A percentile compares a stretch with the other conserved stretches of the same genome.
phyloP scores from a whole-genome alignment of 2,113 vertebrate genomes.

The Podarcis raffonei region DNA sequence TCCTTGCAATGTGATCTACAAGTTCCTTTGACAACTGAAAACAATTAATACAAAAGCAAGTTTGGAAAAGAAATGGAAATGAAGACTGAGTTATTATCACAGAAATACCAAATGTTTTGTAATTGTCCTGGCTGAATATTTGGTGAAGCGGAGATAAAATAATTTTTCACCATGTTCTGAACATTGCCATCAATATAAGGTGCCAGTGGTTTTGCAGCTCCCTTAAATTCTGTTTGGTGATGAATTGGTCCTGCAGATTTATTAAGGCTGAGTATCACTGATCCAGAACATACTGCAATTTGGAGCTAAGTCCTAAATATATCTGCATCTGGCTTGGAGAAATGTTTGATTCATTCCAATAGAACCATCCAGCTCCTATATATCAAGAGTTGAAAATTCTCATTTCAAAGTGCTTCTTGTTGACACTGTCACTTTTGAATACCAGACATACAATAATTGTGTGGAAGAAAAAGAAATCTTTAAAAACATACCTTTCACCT shows the following conservation, averaged over 20 bases:
- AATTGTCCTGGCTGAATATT: constrained; percentile 12
- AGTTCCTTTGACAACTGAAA: background rate
- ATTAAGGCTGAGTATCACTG: constrained; percentile 22
- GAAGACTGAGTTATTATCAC: background rate
- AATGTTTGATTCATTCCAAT: constrained; percentile 16
- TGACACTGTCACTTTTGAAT: constrained; percentile 43
- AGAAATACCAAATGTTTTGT: background rate
- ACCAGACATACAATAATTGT: constrained; percentile 12
- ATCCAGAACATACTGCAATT: constrained; percentile 37
- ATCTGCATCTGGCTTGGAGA: constrained; percentile 17
- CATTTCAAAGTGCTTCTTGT: constrained; percentile 43
- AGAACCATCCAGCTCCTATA: constrained; percentile 2
- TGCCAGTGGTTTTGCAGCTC: constrained; percentile 36
- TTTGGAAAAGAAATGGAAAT: background rate
- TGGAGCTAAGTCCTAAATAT: constrained; percentile 43
- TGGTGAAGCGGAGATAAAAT: background rate
- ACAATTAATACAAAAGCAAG: background rate
- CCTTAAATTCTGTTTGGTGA: constrained; percentile 35
- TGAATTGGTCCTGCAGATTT: constrained; percentile 36
- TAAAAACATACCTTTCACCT: constrained; percentile 69
- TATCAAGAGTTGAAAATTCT: constrained; percentile 30
- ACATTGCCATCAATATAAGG: constrained; percentile 21
- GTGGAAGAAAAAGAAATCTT: constrained; percentile 55
- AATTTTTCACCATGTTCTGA: background rate
- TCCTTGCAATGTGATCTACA: background rate